Evolutionary conservation across 2,113 vertebrate species (phyloP).

Genomic region (Cricetomys ansorgei): DNA sequence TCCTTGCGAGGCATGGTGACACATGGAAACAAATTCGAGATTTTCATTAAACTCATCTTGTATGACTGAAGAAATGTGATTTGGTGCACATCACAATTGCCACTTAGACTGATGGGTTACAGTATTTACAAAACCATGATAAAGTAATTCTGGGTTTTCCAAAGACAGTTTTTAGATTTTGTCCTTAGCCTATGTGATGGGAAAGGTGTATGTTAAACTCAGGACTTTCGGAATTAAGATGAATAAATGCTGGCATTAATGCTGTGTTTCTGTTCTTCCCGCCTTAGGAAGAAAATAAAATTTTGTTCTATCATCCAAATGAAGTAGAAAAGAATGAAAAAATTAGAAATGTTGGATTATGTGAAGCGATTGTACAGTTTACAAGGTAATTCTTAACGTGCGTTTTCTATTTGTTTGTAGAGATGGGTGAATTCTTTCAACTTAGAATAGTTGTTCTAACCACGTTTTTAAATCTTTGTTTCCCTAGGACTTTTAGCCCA

Average conservation of each 20-base stretch:
- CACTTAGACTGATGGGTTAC: background rate
- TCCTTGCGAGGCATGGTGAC: background rate
- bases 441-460: background rate
- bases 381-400: conserved; percentile 90
- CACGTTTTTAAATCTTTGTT: conserved; percentile 68
- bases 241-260: background rate
- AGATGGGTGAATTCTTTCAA: background rate
- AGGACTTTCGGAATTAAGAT: background rate
- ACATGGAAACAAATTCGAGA: background rate
- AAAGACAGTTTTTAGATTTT: background rate
- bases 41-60: background rate
- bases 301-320: conserved; percentile 98
- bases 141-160: background rate
- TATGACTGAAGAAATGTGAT: background rate
- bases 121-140: background rate
- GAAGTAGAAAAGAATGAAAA: conserved; percentile 99
- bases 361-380: conserved; percentile 99
- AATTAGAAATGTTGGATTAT: conserved; percentile 98
- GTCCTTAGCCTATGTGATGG: background rate
- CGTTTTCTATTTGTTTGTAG: background rate
- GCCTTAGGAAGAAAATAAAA: conserved; percentile 98
- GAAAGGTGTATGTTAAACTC: background rate
- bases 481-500: conserved; percentile 94
- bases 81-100: background rate
- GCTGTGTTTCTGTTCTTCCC: conserved; percentile 56